Percentiles rank a stretch among this genome's conserved stretches.
phyloP scores from a whole-genome alignment of 2,888 invertebrate species.

The Cylloceria caligata region DNA sequence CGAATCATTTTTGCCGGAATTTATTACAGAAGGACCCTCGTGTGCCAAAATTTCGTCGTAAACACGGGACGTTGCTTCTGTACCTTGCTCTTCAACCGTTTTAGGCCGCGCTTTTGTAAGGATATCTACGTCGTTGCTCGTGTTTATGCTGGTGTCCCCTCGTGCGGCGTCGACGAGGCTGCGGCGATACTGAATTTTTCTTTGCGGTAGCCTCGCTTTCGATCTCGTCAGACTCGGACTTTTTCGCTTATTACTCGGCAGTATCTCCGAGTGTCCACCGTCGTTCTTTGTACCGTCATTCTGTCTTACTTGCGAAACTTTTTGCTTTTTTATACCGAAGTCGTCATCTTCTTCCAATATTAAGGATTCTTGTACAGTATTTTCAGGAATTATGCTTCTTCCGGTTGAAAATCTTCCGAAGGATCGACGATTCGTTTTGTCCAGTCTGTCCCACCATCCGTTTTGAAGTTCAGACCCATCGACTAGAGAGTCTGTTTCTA shows the following conservation, averaged over 20 bases:
- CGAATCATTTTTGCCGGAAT: neutral
- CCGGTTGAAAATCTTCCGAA: conserved; percentile 29
- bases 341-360: conserved; percentile 43
- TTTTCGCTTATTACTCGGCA: conserved; percentile 7
- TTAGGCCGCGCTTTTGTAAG: conserved; percentile 18
- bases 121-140: conserved; percentile 53
- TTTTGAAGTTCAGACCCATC: conserved; percentile 3
- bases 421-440: conserved; percentile 33
- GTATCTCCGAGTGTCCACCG: conserved; percentile 26
- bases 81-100: conserved; percentile 39
- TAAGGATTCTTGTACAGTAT: neutral
- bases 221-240: neutral
- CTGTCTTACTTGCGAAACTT: neutral
- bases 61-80: neutral
- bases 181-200: neutral
- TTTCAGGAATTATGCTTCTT: conserved; percentile 2
- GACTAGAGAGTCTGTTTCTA: conserved; percentile 32
- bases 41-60: conserved; percentile 42
- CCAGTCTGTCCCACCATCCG: conserved; percentile 59
- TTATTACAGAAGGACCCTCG: conserved; percentile 23
- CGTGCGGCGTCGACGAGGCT: neutral
- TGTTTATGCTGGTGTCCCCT: neutral
- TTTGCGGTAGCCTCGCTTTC: neutral
- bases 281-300: conserved; percentile 33
- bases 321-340: conserved; percentile 46